Percentiles rank a stretch among this genome's conserved stretches.
These are phyloP conservation scores for Mobula hypostoma DNA, from an alignment of 2,113 vertebrate genomes.

Conservation along the genomic window DNA sequence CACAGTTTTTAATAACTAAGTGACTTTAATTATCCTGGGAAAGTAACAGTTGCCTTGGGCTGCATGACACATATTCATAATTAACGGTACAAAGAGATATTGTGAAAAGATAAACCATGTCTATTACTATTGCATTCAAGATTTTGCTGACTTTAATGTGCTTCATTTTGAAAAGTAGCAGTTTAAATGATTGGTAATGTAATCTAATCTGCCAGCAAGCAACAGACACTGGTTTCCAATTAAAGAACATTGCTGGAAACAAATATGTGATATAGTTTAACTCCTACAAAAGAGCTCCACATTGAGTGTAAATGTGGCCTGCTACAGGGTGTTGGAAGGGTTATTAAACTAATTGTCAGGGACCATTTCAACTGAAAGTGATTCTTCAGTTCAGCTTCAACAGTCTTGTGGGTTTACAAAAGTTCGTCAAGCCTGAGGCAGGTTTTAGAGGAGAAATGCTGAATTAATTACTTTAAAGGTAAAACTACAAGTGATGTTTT, in stretches of 20 bases:
- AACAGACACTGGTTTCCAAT: conserved; percentile 10
- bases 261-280: not conserved
- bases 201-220: not conserved
- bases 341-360: not conserved
- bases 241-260: not conserved
- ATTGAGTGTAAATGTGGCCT: not conserved
- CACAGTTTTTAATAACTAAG: conserved; percentile 68
- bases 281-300: not conserved
- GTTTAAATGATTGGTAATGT: conserved; percentile 24
- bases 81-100: conserved; percentile 84
- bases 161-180: not conserved
- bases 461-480: not conserved
- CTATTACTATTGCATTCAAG: not conserved
- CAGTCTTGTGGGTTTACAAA: not conserved
- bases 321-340: not conserved
- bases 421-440: not conserved
- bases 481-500: not conserved
- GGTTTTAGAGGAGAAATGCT: not conserved
- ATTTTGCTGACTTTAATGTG: conserved; percentile 12
- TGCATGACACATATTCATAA: conserved; percentile 76
- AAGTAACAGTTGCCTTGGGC: conserved; percentile 70
- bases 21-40: conserved; percentile 98
- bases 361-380: not conserved
- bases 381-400: not conserved
- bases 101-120: conserved; percentile 57